Conservation (phyloP, 1,140 invertebrate species). For the Amphibalanus amphitrite region DNA sequence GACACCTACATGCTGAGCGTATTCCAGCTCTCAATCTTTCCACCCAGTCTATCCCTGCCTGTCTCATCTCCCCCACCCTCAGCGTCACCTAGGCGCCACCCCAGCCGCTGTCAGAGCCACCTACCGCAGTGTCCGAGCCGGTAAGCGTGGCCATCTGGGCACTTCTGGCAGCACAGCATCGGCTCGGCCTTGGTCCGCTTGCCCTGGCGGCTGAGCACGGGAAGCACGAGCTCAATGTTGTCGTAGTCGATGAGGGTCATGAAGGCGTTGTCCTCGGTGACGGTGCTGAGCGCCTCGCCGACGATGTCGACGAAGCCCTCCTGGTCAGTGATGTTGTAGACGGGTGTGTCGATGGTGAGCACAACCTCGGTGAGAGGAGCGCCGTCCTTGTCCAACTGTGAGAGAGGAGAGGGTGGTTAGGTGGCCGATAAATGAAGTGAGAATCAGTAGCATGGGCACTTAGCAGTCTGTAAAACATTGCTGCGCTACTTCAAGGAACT, state of each 20-base stretch:
- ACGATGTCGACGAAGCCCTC: slow-evolving; percentile 19
- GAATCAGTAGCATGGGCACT: too few relatives aligned
- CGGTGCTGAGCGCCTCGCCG: slow-evolving; percentile 18
- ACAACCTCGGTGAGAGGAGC: slow-evolving; percentile 17
- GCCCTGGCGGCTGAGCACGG: slow-evolving; percentile 7
- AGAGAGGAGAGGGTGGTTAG: too few relatives aligned
- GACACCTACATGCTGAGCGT: too few relatives aligned
- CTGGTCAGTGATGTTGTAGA: slow-evolving; percentile 21
- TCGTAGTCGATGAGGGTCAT: slow-evolving; percentile 21
- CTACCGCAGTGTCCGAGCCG: slow-evolving; percentile 19
- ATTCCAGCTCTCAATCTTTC: too few relatives aligned
- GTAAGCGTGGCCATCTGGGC: slow-evolving; percentile 18
- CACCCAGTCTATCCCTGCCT: too few relatives aligned
- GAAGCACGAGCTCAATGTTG: slow-evolving; percentile 20
- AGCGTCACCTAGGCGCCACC: too few relatives aligned
- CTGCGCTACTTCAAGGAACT: too few relatives aligned
- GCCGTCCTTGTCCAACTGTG: slow-evolving; percentile 15
- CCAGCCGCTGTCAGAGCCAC: not conserved
- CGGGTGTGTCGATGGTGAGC: slow-evolving; percentile 20
- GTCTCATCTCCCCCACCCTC: too few relatives aligned
- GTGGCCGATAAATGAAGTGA: too few relatives aligned
- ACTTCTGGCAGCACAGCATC: slow-evolving; percentile 19
- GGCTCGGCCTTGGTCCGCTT: slow-evolving; percentile 16
- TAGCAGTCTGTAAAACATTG: too few relatives aligned
- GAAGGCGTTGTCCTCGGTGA: slow-evolving; percentile 20